Percentiles rank a stretch among this genome's conserved stretches.
These are phyloP conservation scores for Byasa hedistus DNA, from an alignment of 2,888 invertebrate genomes.

Conservation along the genomic window DNA sequence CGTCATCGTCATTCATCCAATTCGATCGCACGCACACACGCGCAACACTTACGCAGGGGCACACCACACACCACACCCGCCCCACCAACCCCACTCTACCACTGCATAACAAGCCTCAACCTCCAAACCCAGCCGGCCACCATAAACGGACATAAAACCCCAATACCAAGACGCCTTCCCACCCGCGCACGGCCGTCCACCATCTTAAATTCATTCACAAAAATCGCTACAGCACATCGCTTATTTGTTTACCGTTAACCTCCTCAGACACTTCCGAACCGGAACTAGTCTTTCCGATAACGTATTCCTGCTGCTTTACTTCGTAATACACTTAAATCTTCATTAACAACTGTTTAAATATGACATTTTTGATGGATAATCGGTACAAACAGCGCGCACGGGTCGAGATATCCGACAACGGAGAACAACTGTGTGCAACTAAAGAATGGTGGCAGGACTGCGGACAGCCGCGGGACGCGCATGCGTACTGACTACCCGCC, in stretches of 20 bases:
- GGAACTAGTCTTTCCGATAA: constrained; percentile 37
- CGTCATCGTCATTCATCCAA: constrained; percentile 75
- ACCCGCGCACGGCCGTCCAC: constrained; percentile 65
- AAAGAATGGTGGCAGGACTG: constrained; percentile 78
- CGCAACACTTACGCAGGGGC: constrained; percentile 35
- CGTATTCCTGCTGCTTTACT: constrained; percentile 29
- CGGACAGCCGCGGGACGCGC: constrained; percentile 67
- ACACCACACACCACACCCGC: constrained; percentile 34
- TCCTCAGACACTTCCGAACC: constrained; percentile 45
- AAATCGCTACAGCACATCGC: constrained; percentile 65
- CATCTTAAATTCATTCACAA: constrained; percentile 80
- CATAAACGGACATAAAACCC: constrained; percentile 49
- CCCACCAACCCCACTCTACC: constrained; percentile 34
- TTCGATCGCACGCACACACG: constrained; percentile 73
- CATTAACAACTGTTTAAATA: constrained; percentile 40
- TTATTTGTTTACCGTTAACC: constrained; percentile 74
- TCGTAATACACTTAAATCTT: constrained; percentile 47
- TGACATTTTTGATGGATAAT: constrained; percentile 60
- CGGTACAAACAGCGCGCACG: constrained; percentile 48
- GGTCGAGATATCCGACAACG: constrained; percentile 45
- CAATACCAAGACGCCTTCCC: constrained; percentile 50
- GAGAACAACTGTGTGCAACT: constrained; percentile 66
- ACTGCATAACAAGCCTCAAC: constrained; percentile 37
- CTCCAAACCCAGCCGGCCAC: constrained; percentile 33
- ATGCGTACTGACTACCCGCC: constrained; percentile 70